Evolutionary conservation across 2,113 vertebrate genomes (phyloP), one percentile per base, ranked within the genome.

Genomic region (Toxotes jaculatrix): DNA sequence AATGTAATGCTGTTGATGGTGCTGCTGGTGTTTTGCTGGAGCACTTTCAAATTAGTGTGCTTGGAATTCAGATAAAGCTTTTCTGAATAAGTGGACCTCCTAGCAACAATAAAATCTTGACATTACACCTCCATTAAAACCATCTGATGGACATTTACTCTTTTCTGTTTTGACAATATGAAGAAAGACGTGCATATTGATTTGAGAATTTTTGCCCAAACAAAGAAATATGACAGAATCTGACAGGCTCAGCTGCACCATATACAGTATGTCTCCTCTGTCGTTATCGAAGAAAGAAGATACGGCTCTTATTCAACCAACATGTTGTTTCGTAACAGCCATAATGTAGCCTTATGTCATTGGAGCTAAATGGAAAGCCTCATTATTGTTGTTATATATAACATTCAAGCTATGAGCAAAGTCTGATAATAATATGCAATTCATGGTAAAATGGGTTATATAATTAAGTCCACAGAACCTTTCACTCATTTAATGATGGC

Each of bases 351-450:
- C 47, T 66, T 56, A 60, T 45, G 45, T 71, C 59, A 74, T 77
- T 67, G 56, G 62, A 74, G 71, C 43, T 68, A 49, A 72, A 79
- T 59, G 36, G 72, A 79, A 73, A 71, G 43, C 23, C 61, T 65
- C 62, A 38, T 76, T 70, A 66, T 45, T 59, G 42, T 57, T 72
- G 32, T 77, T 77, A 65, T n/a, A n/a, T n/a, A n/a, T n/a, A n/a
- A n/a, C n/a, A n/a, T n/a, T n/a, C n/a, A n/a, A n/a, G n/a, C n/a
- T n/a, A n/a, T n/a, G n/a, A n/a, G n/a, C n/a, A n/a, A n/a, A n/a
- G n/a, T n/a, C n/a, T n/a, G n/a, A n/a, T n/a, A n/a, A n/a, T n/a
- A n/a, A n/a, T n/a, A n/a, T n/a, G n/a, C n/a, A n/a, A n/a, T n/a
- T n/a, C n/a, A n/a, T 63, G 38, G 2, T 47, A n/a, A 55, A 75